Evolutionary conservation across 2,888 invertebrate species (phyloP).

Genomic region (Torymus aiolomorphi): DNA sequence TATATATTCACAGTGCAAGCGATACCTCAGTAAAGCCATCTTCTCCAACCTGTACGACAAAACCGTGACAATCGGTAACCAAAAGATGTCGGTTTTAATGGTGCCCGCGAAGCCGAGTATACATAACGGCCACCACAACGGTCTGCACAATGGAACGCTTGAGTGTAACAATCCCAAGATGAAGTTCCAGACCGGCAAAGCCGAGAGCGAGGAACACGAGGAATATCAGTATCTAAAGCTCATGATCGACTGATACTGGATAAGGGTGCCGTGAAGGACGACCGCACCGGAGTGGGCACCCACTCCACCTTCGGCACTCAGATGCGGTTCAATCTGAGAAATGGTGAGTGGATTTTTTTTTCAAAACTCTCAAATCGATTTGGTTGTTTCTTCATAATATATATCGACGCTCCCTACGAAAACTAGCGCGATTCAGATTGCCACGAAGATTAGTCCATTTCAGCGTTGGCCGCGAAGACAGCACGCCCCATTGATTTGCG

Average conservation of each 20-base stretch:
- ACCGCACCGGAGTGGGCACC: constrained; percentile 95
- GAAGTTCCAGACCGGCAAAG: constrained; percentile 46
- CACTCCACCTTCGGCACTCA: constrained; percentile 94
- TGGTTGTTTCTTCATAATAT: too few relatives aligned
- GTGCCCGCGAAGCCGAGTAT: too few relatives aligned
- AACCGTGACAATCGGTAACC: constrained; percentile 5
- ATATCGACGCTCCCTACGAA: too few relatives aligned
- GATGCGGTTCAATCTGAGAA: constrained; percentile 87
- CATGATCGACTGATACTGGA: constrained; percentile 80
- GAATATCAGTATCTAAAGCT: constrained; percentile 86
- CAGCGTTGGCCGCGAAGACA: too few relatives aligned
- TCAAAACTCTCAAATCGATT: too few relatives aligned
- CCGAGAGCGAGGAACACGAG: constrained; percentile 76
- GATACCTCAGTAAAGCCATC: too few relatives aligned
- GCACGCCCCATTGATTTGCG: too few relatives aligned
- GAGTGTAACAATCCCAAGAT: constrained; percentile 42
- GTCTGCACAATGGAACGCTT: constrained; percentile 31
- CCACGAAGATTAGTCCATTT: too few relatives aligned
- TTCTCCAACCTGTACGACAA: background rate
- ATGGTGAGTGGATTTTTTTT: constrained; percentile 73
- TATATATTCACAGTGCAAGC: too few relatives aligned
- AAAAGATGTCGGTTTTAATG: constrained; percentile 26
- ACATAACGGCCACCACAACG: background rate
- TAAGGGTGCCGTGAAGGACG: constrained; percentile 80
- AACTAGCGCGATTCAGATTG: too few relatives aligned